These are phyloP conservation scores for Platycheirus rosarum DNA, from an alignment of 2,888 invertebrate species.

Conservation along the genomic window DNA sequence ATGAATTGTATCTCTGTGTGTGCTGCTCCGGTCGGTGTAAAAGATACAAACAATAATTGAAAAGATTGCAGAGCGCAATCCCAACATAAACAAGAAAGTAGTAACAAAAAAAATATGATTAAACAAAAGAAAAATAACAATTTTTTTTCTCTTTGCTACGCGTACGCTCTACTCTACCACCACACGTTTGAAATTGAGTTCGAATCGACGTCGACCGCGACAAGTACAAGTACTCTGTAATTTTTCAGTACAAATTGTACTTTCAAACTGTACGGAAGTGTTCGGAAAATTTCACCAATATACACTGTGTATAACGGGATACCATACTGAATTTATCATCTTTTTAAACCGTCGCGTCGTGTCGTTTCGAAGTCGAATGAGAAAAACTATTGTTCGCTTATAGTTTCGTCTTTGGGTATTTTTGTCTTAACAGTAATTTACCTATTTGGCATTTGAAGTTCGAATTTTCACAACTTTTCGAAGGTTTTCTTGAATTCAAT, in stretches of 20 bases:
- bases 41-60: slow-evolving; percentile 61
- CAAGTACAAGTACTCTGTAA: slow-evolving; percentile 66
- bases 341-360: background rate
- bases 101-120: slow-evolving; percentile 33
- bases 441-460: background rate
- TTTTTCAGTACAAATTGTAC: slow-evolving; percentile 79
- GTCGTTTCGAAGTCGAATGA: slow-evolving; percentile 12
- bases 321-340: background rate
- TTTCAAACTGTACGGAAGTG: slow-evolving; percentile 79
- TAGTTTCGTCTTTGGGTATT: background rate
- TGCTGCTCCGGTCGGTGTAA: slow-evolving; percentile 27
- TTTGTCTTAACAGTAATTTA: background rate
- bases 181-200: slow-evolving; percentile 5
- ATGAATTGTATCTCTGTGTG: slow-evolving; percentile 33
- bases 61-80: slow-evolving; percentile 53
- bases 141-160: slow-evolving; percentile 48
- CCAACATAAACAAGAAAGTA: slow-evolving; percentile 30
- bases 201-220: background rate
- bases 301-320: slow-evolving; percentile 10
- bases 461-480: background rate
- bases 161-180: background rate
- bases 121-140: slow-evolving; percentile 27
- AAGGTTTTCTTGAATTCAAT: slow-evolving; percentile 3
- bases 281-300: slow-evolving; percentile 53
- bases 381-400: slow-evolving; percentile 1